Base-by-base conservation (phyloP, 2,797 vertebrate species). In the Platyrinchus mystaceus region DNA sequence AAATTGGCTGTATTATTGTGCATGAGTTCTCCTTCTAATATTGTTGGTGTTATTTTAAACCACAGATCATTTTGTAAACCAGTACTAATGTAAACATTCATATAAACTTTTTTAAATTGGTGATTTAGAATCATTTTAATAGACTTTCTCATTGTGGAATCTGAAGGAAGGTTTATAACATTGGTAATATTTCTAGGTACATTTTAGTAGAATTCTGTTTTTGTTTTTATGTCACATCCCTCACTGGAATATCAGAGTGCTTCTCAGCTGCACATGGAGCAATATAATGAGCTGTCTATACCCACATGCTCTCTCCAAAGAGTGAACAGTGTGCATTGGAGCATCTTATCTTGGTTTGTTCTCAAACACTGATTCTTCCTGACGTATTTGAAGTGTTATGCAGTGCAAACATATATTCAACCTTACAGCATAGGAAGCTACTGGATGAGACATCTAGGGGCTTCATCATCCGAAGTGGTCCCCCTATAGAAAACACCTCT, bases 231-330 rank as follows among this genome's bases (percentile, higher is more conserved):
- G 34, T 52, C 55, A 37, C 7, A 37, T 73, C 9, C 14, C 16
- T 77, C 17, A 32, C 8, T 34, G 41, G 17, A 73, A 56, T 77
- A 76, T 14, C 15, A 1, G 0, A 59, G 10, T 26, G 9, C 17
- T 89, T 87, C 56, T 75, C 50, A 55, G 18, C 17, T 82, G 13
- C 17, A 4, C 10, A 8, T 9, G n/a, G 6, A 87, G 14, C 28
- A 84, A 24, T 1, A 7, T 27, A 73, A 23, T 3, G 21, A 50
- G 6, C 11, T 52, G 4, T 19, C 43, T 94, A 3, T 21, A 81
- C 12, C 11, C 37, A 68, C 0, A 0, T 19, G 14, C 7, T 50
- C 8, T 39, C 43, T 83, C 7, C 41, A 75, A 17, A 37, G 30
- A 19, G 7, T 67, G 34, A 64, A 37, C 11, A 50, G 19, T 10